phyloP scores from a whole-genome alignment of 2,797 vertebrate genomes.

The Orestias chungarensis region DNA sequence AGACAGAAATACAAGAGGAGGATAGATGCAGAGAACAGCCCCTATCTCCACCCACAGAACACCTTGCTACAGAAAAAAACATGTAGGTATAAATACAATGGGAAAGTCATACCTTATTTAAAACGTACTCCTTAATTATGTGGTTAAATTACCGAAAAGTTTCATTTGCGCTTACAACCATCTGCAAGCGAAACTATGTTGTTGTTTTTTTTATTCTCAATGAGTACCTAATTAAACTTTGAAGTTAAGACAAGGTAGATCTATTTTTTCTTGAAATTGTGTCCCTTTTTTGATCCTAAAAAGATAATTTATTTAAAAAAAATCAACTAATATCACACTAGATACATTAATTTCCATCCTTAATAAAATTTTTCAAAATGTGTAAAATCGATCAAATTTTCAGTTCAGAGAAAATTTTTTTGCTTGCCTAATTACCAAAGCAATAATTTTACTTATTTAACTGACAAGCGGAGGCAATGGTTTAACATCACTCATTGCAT shows the following conservation, averaged over 20 bases:
- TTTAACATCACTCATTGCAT: slow-evolving; percentile 4
- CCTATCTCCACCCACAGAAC: slow-evolving; percentile 90
- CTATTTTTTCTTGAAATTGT: background rate
- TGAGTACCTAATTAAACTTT: background rate
- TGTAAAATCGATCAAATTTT: background rate
- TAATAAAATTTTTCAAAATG: background rate
- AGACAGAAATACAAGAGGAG: slow-evolving; percentile 98
- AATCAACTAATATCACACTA: background rate
- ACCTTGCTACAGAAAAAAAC: slow-evolving; percentile 92
- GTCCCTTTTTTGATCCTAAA: background rate
- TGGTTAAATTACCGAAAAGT: background rate
- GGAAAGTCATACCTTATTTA: background rate
- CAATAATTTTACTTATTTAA: too few species aligned
- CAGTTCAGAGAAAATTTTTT: background rate
- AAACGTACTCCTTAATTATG: background rate
- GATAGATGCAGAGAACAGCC: slow-evolving; percentile 93
- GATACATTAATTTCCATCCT: background rate
- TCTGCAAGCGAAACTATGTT: background rate
- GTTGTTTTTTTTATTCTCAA: too few species aligned
- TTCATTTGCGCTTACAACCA: background rate
- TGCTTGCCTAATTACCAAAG: too few species aligned
- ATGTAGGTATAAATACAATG: slow-evolving; percentile 76
- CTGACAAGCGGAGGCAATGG: background rate
- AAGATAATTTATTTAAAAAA: background rate
- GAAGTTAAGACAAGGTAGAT: background rate